Evolutionary conservation across 2,113 vertebrate genomes (phyloP).

Genomic region (Lathamus discolor): DNA sequence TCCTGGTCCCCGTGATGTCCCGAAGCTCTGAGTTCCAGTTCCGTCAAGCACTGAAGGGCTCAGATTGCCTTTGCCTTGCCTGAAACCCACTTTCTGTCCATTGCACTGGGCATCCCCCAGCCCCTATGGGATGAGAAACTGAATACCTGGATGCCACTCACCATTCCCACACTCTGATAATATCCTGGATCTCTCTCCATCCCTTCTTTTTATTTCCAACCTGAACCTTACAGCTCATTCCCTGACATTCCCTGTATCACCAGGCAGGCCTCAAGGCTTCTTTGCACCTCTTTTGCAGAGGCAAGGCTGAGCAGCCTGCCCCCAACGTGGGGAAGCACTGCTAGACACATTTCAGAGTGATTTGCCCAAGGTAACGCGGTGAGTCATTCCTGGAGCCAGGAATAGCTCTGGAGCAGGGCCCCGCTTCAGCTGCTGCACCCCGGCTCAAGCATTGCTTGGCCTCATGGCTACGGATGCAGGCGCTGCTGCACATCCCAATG

Average conservation of each 20-base stretch:
- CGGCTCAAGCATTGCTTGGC: accelerated
- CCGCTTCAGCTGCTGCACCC: neutral
- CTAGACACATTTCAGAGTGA: neutral
- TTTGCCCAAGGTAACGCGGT: neutral
- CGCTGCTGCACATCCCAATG: neutral
- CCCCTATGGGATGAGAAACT: neutral
- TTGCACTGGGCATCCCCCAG: neutral
- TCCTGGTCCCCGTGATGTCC: neutral
- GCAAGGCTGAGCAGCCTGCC: neutral
- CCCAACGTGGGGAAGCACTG: neutral
- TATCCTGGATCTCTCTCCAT: neutral
- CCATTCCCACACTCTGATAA: neutral
- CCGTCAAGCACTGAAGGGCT: neutral
- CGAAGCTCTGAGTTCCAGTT: neutral
- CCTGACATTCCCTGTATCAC: neutral
- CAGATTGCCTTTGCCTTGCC: neutral
- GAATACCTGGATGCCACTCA: neutral
- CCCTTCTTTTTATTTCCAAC: neutral
- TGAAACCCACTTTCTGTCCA: neutral
- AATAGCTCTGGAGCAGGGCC: neutral
- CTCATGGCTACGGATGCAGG: accelerated
- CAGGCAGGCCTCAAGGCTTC: neutral
- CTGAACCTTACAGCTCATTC: neutral
- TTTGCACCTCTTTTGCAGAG: neutral
- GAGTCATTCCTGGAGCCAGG: constrained; percentile 8